These are phyloP conservation scores for Dryobota labecula DNA, from an alignment of 2,888 invertebrate genomes.

Conservation along the genomic window DNA sequence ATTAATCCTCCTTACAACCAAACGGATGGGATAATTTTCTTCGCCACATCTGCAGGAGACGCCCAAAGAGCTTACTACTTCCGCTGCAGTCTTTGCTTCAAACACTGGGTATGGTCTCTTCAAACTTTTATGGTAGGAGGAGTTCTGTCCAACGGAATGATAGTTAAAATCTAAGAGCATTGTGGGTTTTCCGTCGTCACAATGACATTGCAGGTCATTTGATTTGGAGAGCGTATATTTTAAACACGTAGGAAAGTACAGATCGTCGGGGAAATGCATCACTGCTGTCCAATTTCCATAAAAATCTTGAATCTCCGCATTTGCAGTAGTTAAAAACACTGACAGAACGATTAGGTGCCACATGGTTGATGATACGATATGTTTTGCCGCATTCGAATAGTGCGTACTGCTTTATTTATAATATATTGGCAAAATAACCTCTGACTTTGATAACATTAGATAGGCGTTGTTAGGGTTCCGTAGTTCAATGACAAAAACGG, in stretches of 20 bases:
- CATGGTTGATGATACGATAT: constrained; percentile 8
- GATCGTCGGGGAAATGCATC: not conserved
- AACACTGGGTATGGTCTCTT: too few relatives aligned
- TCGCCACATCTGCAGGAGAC: constrained; percentile 1
- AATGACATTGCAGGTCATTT: not conserved
- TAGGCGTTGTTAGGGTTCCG: not conserved
- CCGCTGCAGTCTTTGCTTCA: constrained; percentile 4
- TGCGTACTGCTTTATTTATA: constrained; percentile 7
- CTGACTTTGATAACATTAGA: constrained; percentile 2
- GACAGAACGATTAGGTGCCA: not conserved
- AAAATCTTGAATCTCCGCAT: constrained; percentile 1
- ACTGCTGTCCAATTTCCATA: constrained; percentile 8
- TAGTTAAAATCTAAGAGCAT: not conserved
- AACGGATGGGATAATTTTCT: rapidly evolving
- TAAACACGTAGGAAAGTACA: not conserved
- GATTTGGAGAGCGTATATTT: not conserved
- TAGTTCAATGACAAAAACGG: not conserved
- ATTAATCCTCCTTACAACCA: constrained; percentile 8
- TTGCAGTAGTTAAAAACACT: not conserved
- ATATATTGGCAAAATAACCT: constrained; percentile 11
- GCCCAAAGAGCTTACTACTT: not conserved
- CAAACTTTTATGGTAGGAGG: too few relatives aligned
- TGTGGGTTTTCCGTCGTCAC: constrained; percentile 9
- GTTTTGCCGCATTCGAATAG: not conserved
- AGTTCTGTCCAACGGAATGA: too few relatives aligned